Conservation (phyloP, 2,113 vertebrate species). For the Sapajus apella region DNA sequence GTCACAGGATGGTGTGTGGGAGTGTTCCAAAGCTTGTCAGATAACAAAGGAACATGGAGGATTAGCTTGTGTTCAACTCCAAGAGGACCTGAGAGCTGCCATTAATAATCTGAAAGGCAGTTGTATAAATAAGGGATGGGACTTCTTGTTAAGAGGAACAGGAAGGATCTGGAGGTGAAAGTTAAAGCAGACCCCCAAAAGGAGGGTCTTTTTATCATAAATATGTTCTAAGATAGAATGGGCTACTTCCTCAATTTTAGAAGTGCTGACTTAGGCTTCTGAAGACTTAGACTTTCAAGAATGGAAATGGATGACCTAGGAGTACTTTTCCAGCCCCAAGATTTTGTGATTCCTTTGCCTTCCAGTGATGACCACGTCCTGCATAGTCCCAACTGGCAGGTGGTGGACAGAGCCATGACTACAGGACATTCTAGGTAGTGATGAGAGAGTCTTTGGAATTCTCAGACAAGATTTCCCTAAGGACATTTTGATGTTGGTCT, state of each 20-base stretch:
- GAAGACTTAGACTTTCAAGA: neutral
- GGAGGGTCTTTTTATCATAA: neutral
- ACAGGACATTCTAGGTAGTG: neutral
- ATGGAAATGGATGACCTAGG: neutral
- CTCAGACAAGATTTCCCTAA: neutral
- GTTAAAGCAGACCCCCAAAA: neutral
- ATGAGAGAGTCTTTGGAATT: neutral
- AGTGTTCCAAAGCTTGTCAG: constrained; percentile 4
- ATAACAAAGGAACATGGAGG: neutral
- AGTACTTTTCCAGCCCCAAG: neutral
- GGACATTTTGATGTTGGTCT: neutral
- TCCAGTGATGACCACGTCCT: neutral
- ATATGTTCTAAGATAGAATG: neutral
- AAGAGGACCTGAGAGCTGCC: neutral
- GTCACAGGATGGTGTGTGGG: neutral
- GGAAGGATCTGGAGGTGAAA: neutral
- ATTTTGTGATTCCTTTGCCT: neutral
- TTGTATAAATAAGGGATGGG: neutral
- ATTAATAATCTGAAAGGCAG: neutral
- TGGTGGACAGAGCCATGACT: neutral
- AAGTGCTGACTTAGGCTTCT: neutral
- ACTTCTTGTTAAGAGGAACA: neutral
- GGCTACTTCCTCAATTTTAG: neutral
- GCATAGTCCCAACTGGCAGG: neutral
- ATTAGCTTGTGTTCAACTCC: neutral